These are phyloP conservation scores for Chlorodrepanis virens DNA, from an alignment of 2,113 vertebrate genomes.

Conservation along the genomic window DNA sequence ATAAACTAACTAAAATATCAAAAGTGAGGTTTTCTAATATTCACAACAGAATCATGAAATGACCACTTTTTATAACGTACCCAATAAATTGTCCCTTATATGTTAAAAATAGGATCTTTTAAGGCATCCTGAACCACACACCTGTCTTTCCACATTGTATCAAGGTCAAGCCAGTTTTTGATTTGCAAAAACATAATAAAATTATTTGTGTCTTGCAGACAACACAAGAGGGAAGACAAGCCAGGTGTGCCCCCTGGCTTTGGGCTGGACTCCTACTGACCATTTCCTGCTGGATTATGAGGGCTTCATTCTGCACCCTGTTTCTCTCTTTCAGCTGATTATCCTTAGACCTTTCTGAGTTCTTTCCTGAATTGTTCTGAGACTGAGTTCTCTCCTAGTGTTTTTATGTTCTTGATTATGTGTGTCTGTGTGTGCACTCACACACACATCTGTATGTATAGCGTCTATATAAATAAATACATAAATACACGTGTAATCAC, in stretches of 20 bases:
- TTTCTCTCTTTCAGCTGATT: neutral
- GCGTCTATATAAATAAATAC: neutral
- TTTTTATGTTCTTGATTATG: neutral
- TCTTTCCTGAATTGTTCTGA: neutral
- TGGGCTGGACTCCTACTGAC: neutral
- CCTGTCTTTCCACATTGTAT: neutral
- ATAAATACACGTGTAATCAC: neutral
- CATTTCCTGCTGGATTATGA: neutral
- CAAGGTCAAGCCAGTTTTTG: neutral
- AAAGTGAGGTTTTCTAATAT: neutral
- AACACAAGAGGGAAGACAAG: neutral
- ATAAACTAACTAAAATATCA: neutral
- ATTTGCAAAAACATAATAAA: neutral
- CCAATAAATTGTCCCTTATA: neutral
- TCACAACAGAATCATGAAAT: neutral
- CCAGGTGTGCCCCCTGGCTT: neutral
- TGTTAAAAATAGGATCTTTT: neutral
- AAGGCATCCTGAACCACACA: neutral
- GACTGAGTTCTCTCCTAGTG: neutral
- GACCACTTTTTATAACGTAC: neutral
- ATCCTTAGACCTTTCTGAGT: neutral
- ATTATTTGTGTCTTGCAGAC: neutral
- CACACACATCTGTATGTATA: neutral
- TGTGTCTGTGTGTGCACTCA: neutral
- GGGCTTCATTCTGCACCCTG: neutral